Base-by-base conservation (phyloP, 1,140 invertebrate genomes). In the Patella vulgata region DNA sequence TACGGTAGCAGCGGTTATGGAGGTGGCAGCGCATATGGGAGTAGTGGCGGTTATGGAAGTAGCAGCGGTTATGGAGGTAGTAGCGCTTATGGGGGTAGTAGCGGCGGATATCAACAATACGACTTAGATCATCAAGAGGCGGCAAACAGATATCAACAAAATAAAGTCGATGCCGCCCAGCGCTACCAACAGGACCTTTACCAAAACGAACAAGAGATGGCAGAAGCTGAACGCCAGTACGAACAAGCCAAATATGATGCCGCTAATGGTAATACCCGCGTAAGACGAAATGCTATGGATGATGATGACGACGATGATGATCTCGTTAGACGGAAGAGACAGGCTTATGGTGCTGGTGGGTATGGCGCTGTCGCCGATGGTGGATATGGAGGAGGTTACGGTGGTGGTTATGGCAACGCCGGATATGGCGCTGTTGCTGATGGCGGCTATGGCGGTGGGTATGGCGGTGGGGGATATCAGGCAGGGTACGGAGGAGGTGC, bases 101-200 rank as follows among this genome's bases (percentile, higher is more conserved):
- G 80, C 30, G 86, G 85, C 43, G 25, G n/a, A 23, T 23, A 44
- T 44, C 43, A 9, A 17, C 19, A 11, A 44, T 44, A 21, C 25
- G n/a, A 44, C 8, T 23, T 23, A 44, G 8, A 44, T 21, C 19
- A 44, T 44, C 19, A 44, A 44, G 8, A 44, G 25, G 6, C 2
- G 25, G 43, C 43, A 17, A 44, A 44, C n/a, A 44, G 43, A 8
- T 21, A 44, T 21, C 43, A 44, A 21, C 43, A 44, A n/a, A 44
- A 23, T 9, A 44, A 44, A n/a, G 8, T 44, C 8, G 43, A n/a
- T 21, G 8, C 19, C 43, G 25, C 25, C 43, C 19, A n/a, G 6
- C 8, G 8, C 6, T 17, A 44, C n/a, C 25, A 17, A 6, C n/a
- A 23, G 43, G 0, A 44, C n/a, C 25, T 44, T 17, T 8, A 44